Percentiles rank a stretch among this genome's conserved stretches.
Evolutionary conservation across 2,888 invertebrate genomes (phyloP).

Genomic region (Dione vanillae): DNA sequence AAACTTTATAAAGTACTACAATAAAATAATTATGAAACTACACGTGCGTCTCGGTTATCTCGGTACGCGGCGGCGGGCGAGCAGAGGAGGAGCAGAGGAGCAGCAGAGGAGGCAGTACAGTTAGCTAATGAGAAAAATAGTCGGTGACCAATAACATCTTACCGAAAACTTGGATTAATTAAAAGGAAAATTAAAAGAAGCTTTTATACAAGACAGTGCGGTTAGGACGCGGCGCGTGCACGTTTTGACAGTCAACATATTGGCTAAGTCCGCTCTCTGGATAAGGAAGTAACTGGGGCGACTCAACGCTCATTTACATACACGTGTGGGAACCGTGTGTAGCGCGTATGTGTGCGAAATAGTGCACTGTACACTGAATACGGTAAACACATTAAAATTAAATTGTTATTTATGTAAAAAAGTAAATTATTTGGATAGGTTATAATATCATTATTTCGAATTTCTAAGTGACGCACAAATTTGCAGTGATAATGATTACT

Average conservation of each 20-base stretch:
- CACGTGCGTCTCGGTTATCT: constrained; percentile 16
- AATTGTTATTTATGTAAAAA: too few species aligned
- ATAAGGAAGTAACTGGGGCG: constrained; percentile 24
- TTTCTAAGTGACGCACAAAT: not conserved
- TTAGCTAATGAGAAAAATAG: not conserved
- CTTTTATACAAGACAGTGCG: not conserved
- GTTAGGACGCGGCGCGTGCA: too few species aligned
- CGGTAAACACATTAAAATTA: too few species aligned
- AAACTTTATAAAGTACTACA: constrained; percentile 27
- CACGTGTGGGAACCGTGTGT: not conserved
- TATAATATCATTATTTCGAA: not conserved
- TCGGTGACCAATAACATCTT: not conserved
- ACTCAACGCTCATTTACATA: constrained; percentile 19
- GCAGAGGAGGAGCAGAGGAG: not conserved
- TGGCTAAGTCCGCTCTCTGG: not conserved
- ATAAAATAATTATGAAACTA: constrained; percentile 15
- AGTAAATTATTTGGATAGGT: too few species aligned
- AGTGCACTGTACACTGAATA: too few species aligned
- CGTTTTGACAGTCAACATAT: constrained; percentile 28
- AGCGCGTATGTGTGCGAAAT: not conserved
- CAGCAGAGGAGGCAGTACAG: not conserved
- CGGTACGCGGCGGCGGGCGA: not conserved
- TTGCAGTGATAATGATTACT: not conserved
- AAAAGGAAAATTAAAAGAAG: not conserved
- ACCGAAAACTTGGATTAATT: not conserved